A percentile compares a stretch with the other conserved stretches of the same genome.
Evolutionary conservation across 2,888 invertebrate species (phyloP).

Genomic region (Ophraella communa): DNA sequence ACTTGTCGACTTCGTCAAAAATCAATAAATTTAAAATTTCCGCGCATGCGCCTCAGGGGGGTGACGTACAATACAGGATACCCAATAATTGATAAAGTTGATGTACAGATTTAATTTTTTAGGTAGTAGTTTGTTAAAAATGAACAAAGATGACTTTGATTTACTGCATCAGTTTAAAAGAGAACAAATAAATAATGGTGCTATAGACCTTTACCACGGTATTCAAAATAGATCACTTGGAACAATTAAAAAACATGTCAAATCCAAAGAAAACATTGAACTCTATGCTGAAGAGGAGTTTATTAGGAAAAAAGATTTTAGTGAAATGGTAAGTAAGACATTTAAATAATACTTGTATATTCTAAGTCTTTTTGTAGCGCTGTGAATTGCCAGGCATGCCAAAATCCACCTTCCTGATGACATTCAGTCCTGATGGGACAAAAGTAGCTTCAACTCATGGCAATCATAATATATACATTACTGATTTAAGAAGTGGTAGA

Average conservation of each 20-base stretch:
- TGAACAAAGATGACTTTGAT: slow-evolving; percentile 45
- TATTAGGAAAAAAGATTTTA: slow-evolving; percentile 44
- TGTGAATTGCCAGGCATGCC: slow-evolving; percentile 78
- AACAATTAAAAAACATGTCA: slow-evolving; percentile 37
- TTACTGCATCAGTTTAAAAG: slow-evolving; percentile 37
- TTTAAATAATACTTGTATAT: neutral
- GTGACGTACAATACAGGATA: too few species aligned
- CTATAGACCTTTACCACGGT: slow-evolving; percentile 46
- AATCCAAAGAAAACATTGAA: slow-evolving; percentile 42
- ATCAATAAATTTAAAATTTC: too few species aligned
- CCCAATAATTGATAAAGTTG: too few species aligned
- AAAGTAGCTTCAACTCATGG: slow-evolving; percentile 89
- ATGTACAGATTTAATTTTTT: too few species aligned
- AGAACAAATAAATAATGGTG: slow-evolving; percentile 31
- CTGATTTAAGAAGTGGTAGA: slow-evolving; percentile 78
- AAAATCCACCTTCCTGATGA: slow-evolving; percentile 84
- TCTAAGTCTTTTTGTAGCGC: slow-evolving; percentile 40
- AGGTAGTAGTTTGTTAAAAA: slow-evolving; percentile 24
- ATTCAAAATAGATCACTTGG: slow-evolving; percentile 47
- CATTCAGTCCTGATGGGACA: slow-evolving; percentile 86
- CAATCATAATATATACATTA: slow-evolving; percentile 87
- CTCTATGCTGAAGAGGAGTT: slow-evolving; percentile 50
- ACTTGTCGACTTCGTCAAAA: too few species aligned
- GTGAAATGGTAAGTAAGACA: slow-evolving; percentile 46
- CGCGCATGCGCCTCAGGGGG: too few species aligned